Evolutionary conservation across 2,797 vertebrate genomes (phyloP).

Genomic region (Cheirogaleus major): DNA sequence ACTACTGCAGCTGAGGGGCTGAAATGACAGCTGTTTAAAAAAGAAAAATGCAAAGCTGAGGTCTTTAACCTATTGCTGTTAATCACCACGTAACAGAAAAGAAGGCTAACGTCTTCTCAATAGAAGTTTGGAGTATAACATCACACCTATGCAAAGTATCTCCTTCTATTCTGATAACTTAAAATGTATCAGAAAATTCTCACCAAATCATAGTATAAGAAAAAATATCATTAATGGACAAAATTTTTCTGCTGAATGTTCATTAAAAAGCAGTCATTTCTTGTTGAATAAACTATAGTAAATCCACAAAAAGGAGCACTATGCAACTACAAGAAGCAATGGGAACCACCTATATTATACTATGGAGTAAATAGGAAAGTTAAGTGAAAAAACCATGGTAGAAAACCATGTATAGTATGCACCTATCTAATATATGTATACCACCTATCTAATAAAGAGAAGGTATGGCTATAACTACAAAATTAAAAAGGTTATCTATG

Average conservation of each 20-base stretch:
- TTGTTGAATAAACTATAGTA: too few relatives aligned
- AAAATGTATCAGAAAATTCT: background rate
- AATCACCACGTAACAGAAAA: background rate
- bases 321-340: too few relatives aligned
- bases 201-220: background rate
- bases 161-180: background rate
- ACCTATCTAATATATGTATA: too few relatives aligned
- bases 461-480: too few relatives aligned
- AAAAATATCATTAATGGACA: background rate
- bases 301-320: too few relatives aligned
- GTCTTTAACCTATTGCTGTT: background rate
- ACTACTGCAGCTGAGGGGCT: background rate
- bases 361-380: too few relatives aligned
- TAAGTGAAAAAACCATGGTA: too few relatives aligned
- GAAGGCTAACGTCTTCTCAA: background rate
- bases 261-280: background rate
- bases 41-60: background rate
- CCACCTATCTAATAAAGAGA: too few relatives aligned
- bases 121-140: background rate
- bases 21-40: background rate
- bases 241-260: background rate
- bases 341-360: too few relatives aligned
- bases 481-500: background rate
- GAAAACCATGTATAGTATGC: too few relatives aligned
- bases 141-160: background rate